Evolutionary conservation across 2,888 invertebrate genomes (phyloP).

Genomic region (Coenonympha arcania): DNA sequence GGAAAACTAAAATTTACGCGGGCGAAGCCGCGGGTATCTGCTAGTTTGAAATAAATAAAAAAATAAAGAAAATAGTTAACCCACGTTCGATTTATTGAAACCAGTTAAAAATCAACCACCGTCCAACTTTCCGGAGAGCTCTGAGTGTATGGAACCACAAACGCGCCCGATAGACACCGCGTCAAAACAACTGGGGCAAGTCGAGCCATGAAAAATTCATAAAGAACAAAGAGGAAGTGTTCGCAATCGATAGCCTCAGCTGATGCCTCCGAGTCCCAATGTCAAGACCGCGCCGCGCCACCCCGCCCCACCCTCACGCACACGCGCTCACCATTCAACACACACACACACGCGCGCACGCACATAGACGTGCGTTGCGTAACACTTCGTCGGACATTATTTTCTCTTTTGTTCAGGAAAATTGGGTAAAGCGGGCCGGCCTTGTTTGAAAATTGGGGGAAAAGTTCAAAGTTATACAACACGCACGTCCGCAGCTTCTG

Average conservation of each 20-base stretch:
- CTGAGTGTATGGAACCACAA: constrained; percentile 6
- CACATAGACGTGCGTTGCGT: neutral
- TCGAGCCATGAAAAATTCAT: constrained; percentile 61
- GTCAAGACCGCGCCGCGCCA: constrained; percentile 54
- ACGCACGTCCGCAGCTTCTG: no score
- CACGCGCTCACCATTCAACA: constrained; percentile 11
- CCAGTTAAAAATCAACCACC: no score
- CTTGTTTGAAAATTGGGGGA: neutral
- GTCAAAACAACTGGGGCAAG: constrained; percentile 29
- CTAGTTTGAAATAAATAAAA: no score
- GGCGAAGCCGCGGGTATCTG: no score
- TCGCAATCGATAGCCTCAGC: constrained; percentile 66
- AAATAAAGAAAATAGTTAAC: no score
- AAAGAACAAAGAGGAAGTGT: constrained; percentile 60
- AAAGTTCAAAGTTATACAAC: neutral
- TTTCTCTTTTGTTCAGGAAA: neutral
- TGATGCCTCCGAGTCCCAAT: constrained; percentile 63
- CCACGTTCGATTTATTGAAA: no score
- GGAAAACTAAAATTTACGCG: no score
- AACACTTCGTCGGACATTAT: no score
- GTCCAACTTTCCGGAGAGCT: no score
- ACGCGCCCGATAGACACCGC: constrained; percentile 19
- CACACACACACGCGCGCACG: neutral
- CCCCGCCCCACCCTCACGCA: constrained; percentile 28
- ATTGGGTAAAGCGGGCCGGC: neutral